These are phyloP conservation scores for Muscicapa adusta DNA, from an alignment of 2,113 vertebrate genomes.

Conservation along the genomic window DNA sequence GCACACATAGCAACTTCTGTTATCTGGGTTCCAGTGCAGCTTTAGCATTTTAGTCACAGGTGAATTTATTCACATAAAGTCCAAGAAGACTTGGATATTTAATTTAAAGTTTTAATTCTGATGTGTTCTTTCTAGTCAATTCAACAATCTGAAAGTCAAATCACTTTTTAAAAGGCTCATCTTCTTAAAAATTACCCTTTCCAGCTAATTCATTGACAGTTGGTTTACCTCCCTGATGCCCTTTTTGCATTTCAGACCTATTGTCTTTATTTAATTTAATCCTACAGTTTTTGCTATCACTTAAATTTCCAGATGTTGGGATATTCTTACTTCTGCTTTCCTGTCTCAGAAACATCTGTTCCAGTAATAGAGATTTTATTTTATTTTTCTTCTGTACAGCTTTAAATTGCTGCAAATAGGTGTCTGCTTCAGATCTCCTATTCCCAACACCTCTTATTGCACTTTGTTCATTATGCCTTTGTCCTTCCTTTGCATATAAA, in stretches of 20 bases:
- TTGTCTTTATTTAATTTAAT: slow-evolving; percentile 19
- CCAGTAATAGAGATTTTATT: slow-evolving; percentile 14
- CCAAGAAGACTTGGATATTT: background rate
- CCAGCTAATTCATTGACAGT: background rate
- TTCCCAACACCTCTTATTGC: background rate
- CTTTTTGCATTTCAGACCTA: background rate
- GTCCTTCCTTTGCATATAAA: slow-evolving; percentile 14
- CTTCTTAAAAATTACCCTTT: background rate
- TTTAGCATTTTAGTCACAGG: background rate
- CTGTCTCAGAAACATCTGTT: slow-evolving; percentile 26
- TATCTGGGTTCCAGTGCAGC: background rate
- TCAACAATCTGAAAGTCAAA: background rate
- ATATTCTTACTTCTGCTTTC: background rate
- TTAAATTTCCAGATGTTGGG: slow-evolving; percentile 25
- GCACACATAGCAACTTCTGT: background rate
- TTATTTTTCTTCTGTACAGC: background rate
- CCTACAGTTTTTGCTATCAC: background rate
- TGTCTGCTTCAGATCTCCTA: background rate
- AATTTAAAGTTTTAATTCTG: background rate
- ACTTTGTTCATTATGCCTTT: background rate
- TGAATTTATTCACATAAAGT: background rate
- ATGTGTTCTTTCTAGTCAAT: background rate
- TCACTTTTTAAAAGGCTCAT: background rate
- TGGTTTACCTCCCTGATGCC: background rate
- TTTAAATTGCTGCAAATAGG: slow-evolving; percentile 6